Base-by-base conservation (phyloP, 2,113 vertebrate species). In the Oreochromis tanganicae region DNA sequence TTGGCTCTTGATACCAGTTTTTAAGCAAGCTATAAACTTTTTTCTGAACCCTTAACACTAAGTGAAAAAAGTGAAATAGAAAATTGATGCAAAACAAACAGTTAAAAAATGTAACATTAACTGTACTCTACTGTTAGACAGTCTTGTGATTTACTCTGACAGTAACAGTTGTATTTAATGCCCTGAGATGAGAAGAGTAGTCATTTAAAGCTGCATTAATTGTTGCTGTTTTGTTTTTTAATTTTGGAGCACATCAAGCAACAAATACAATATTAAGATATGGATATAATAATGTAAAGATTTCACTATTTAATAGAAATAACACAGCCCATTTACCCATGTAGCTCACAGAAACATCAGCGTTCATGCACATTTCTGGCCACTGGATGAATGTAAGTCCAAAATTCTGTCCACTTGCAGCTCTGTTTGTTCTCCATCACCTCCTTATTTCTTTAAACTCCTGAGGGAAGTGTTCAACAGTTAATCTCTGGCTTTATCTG, bases 81-180 rank as follows among this genome's bases (percentile, higher is more conserved):
- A 48, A 73, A 11, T 3, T 3, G 10, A 11, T 57, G 10, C 6
- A 57, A 48, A 75, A 32, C 43, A 50, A 11, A 48, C 0, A 75
- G 43, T 43, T 73, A 27, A 73, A 46, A 27, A 16, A 10, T 10
- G 1, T 27, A 17, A 75, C 14, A 75, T 17, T 27, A 29, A 29
- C 41, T 48, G 0, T 46, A 27, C 8, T 1, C 41, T 14, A 14
- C 17, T 73, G 21, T 27, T 48, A 11, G 43, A 0, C 14, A 2
- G 71, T 50, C 43, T 29, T 29, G 41, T 75, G 41, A 48, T 48
- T 11, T 29, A 48, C 21, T 75, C 14, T 29, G 21, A 27, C 68
- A 48, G 24, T 17, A 75, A 10, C 41, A 4, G 68, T 16, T 14
- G 4, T 43, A 71, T 24, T 71, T 71, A 16, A 73, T 73, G 0